Evolutionary conservation across 2,797 vertebrate genomes (phyloP).

Genomic region (Myotis pilosus): DNA sequence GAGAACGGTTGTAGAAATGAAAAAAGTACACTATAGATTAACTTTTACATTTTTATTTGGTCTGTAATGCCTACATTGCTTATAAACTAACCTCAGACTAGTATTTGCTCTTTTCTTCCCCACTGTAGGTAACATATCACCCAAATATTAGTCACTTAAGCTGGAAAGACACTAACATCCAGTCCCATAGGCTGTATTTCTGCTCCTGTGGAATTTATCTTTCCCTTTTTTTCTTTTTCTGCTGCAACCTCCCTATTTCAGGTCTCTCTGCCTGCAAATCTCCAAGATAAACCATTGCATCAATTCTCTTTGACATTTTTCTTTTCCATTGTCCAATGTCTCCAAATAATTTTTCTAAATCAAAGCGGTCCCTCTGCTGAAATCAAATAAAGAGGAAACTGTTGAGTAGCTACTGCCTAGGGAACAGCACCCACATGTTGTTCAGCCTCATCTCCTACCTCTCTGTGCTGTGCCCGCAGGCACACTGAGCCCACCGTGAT

Average conservation of each 20-base stretch:
- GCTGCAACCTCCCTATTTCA: background rate
- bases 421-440: background rate
- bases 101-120: background rate
- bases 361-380: background rate
- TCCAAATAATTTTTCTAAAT: background rate
- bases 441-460: background rate
- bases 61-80: background rate
- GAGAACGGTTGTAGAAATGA: background rate
- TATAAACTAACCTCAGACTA: background rate
- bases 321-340: background rate
- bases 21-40: background rate
- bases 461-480: rapidly evolving
- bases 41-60: background rate
- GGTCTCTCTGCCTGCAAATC: background rate
- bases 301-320: background rate
- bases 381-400: background rate
- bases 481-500: background rate
- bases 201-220: background rate
- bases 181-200: background rate
- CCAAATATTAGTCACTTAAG: background rate
- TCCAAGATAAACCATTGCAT: background rate
- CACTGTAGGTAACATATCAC: background rate
- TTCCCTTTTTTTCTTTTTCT: background rate
- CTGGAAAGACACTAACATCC: background rate
- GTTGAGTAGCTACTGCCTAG: background rate